Conservation (phyloP, 2,113 vertebrate genomes). For the Theristicus caerulescens region DNA sequence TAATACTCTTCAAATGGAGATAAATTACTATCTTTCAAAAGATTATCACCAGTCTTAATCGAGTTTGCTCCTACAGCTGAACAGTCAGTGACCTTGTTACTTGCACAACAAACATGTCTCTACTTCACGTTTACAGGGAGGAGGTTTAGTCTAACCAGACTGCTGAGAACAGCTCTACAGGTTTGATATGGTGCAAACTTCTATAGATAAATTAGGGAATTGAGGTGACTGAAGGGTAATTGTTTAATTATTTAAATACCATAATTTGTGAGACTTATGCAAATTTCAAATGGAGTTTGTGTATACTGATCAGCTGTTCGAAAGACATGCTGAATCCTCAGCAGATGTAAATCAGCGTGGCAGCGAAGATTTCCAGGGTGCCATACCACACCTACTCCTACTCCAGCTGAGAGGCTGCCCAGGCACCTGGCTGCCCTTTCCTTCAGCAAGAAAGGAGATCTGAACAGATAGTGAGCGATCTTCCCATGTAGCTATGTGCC, state of each 20-base stretch:
- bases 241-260: not conserved
- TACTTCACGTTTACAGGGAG: not conserved
- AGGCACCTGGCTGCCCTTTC: not conserved
- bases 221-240: not conserved
- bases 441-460: not conserved
- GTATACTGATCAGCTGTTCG: fast-evolving
- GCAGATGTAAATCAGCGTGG: not conserved
- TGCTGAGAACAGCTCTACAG: not conserved
- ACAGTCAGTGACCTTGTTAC: constrained; percentile 76
- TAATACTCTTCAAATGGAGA: constrained; percentile 79
- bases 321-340: not conserved
- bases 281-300: not conserved
- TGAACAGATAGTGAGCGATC: not conserved
- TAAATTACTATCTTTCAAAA: constrained; percentile 80
- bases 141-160: not conserved
- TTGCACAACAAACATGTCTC: constrained; percentile 64
- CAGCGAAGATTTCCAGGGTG: not conserved
- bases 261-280: not conserved
- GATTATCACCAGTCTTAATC: constrained; percentile 79
- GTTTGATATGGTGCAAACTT: not conserved
- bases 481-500: not conserved
- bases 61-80: constrained; percentile 73
- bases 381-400: fast-evolving
- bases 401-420: not conserved
- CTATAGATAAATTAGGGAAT: not conserved